Evolutionary conservation across 2,888 invertebrate species (phyloP).

Genomic region (Vandiemenella viatica): DNA sequence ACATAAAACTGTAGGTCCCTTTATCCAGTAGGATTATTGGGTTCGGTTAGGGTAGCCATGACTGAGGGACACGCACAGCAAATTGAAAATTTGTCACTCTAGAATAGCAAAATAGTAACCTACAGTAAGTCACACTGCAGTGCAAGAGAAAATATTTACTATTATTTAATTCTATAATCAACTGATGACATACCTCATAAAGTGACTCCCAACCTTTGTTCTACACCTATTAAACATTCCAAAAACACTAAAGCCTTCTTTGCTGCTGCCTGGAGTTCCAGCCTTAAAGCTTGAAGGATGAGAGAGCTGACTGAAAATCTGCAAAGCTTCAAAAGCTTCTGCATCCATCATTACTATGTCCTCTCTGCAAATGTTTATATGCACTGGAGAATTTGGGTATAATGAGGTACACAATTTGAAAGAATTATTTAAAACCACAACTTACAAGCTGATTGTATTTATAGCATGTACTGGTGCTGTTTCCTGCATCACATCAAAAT

Average conservation of each 20-base stretch:
- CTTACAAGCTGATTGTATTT: conserved; percentile 46
- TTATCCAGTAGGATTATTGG: too few relatives aligned
- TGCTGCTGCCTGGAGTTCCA: conserved; percentile 38
- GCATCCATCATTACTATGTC: conserved; percentile 55
- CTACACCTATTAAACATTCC: conserved; percentile 54
- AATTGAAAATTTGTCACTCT: too few relatives aligned
- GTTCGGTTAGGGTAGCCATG: too few relatives aligned
- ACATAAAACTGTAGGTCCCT: too few relatives aligned
- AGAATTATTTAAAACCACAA: conserved; percentile 14
- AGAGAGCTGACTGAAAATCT: conserved; percentile 54
- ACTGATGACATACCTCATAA: conserved; percentile 46
- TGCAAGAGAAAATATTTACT: background rate
- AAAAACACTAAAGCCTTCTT: conserved; percentile 59
- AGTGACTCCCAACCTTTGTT: conserved; percentile 48
- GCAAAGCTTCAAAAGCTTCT: conserved; percentile 55
- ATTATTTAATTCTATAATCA: background rate
- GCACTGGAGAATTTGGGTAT: background rate
- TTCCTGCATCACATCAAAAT: conserved; percentile 25
- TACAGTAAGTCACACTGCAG: background rate
- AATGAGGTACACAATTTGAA: background rate
- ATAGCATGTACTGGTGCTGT: conserved; percentile 34
- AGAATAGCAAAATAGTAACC: background rate
- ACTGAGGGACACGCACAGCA: too few relatives aligned
- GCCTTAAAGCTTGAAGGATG: conserved; percentile 64
- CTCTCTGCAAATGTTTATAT: conserved; percentile 30